Evolutionary conservation across 2,888 invertebrate genomes (phyloP), one percentile per base, ranked within the genome.

Genomic region (Alitta virens): DNA sequence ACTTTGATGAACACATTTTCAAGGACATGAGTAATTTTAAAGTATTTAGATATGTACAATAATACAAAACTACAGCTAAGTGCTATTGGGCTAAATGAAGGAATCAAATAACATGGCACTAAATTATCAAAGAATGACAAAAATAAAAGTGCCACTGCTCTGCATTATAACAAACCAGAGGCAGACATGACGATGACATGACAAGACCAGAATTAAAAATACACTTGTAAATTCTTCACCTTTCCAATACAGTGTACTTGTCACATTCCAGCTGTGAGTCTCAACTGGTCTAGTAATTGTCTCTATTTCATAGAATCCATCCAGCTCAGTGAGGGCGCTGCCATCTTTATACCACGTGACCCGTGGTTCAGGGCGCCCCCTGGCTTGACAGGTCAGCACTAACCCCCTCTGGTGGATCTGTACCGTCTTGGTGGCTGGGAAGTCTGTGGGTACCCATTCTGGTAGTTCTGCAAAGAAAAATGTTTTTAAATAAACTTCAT

Each of bases 331-430:
- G 42, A 60, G 25, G 1, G 53, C 25, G 2, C 21, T 25, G 25
- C 27, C 43, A n/a, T 60, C 54, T 21, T 43, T 52, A 53, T 60
- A 54, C 60, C 60, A 60, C 18, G 38, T 38, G n/a, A 60, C 43
- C 21, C 40, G 23, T 23, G 60, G 60, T 26, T 38, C 40, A 14
- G 60, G 60, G n/a, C 54, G 24, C 2, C 53, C 60, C 25, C 60
- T 40, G 12, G 46, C 60, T 23, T 53, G 40, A 21, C 60, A 60
- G 24, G 46, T 40, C 7, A 43, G 27, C 21, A 40, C 27, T 24
- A 59, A 33, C 25, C 51, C 51, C 5, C 18, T 49, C 53, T 38
- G 21, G n/a, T 40, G 52, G 52, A 60, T 52, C 18, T 53, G 52
- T 12, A 54, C 53, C 14, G 54, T 43, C 27, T 21, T n/a, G 1